These are phyloP conservation scores for Rhinichthys klamathensis DNA, from an alignment of 2,113 vertebrate species.

Conservation along the genomic window DNA sequence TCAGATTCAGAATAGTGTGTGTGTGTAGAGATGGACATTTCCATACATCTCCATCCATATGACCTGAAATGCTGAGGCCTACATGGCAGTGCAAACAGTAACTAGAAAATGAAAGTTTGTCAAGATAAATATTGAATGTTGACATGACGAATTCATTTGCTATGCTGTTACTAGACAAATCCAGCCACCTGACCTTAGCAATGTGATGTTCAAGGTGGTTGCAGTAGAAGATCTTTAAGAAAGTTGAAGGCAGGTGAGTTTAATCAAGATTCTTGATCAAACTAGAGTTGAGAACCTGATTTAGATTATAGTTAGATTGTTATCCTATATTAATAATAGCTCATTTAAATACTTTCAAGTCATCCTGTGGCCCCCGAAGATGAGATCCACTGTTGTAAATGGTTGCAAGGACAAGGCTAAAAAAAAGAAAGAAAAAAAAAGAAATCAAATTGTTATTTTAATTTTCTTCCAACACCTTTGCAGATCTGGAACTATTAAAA, in stretches of 20 bases:
- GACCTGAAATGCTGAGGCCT: neutral
- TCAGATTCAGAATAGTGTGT: constrained; percentile 10
- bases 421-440: too few species aligned
- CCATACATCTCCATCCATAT: constrained; percentile 46
- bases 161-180: neutral
- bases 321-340: too few species aligned
- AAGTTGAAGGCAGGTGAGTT: too few species aligned
- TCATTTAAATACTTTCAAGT: too few species aligned
- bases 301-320: too few species aligned
- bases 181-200: neutral
- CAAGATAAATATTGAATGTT: neutral
- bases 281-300: too few species aligned
- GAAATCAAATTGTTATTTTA: neutral
- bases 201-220: neutral
- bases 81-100: neutral
- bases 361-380: too few species aligned
- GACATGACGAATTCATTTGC: neutral
- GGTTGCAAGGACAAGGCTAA: too few species aligned
- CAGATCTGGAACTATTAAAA: neutral
- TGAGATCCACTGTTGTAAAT: too few species aligned
- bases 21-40: constrained; percentile 46
- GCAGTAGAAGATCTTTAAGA: neutral
- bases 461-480: neutral
- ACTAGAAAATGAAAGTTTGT: neutral
- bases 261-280: too few species aligned